These are phyloP conservation scores for Mirounga angustirostris DNA, from an alignment of 2,113 vertebrate species.

Conservation along the genomic window DNA sequence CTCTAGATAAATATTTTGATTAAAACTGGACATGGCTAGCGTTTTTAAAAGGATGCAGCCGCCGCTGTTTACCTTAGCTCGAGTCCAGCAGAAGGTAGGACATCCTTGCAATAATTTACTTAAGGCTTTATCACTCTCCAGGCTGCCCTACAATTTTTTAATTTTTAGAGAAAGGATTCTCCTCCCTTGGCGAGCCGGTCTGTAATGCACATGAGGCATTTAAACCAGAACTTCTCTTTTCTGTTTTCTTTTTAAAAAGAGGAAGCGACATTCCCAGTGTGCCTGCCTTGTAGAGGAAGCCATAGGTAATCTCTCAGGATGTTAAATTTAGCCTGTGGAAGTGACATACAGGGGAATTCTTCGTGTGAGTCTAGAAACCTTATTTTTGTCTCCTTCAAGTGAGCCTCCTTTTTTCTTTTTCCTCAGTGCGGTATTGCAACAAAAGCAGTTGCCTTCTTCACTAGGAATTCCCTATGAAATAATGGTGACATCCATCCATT, in stretches of 20 bases:
- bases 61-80: conserved; percentile 48
- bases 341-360: conserved; percentile 53
- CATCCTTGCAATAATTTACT: background rate
- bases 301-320: conserved; percentile 25
- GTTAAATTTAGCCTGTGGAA: conserved; percentile 71
- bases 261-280: background rate
- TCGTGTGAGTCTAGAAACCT: background rate
- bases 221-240: conserved; percentile 53
- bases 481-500: background rate
- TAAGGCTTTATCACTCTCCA: background rate
- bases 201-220: conserved; percentile 20
- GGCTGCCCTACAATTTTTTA: conserved; percentile 26
- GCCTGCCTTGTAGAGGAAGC: conserved; percentile 47
- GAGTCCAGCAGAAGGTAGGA: background rate
- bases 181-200: background rate
- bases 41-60: conserved; percentile 53
- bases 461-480: background rate
- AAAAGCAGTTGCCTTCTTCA: background rate
- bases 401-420: background rate
- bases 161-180: background rate
- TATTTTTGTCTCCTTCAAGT: conserved; percentile 56
- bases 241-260: conserved; percentile 15
- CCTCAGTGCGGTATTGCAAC: conserved; percentile 60
- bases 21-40: conserved; percentile 54
- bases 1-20: conserved; percentile 71